Evolutionary conservation across 2,888 invertebrate genomes (phyloP), one percentile per base, ranked within the genome.

Genomic region (Anoplius nigerrimus): DNA sequence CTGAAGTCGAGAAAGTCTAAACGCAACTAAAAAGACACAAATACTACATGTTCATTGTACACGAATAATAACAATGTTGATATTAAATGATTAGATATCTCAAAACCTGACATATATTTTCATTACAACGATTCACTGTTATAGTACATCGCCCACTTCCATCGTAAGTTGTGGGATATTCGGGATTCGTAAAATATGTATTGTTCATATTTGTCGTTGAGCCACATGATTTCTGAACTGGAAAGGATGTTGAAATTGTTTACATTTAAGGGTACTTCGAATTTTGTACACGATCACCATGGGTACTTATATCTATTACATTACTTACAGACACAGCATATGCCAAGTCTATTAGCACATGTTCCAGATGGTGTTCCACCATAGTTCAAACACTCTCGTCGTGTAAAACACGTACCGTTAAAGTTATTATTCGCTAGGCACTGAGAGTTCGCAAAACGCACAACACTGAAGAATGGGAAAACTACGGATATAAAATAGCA

Each of bases 141-240:
- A 96, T 92, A 2, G 92, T 91, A 84, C 96, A 97, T 1, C 92
- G 90, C 56, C 91, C 91, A 0, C 94, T 94, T 0, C 94, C 94
- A 0, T 91, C 89, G 82, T 92, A 94, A 0, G 94, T 91, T 0
- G 91, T 90, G 0, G 96, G 96, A 89, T 94, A 96, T 1, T 92
- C 92, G 0, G 93, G 93, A 84, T 95, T 97, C 13, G 92, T 92
- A 87, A 96, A 97, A 85, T 96, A 96, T 0, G 96, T 96, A 82
- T 95, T 95, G 86, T 97, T 96, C 58, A 93, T 91, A 57, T 91
- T 91, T 0, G 94, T 93, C 0, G 92, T 91, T 0, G 90, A 89
- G 1, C 95, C 95, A 79, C 97, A 97, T 0, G 93, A 90, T 79
- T 92, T 91, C 79, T 93, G 92, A 84, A 94, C 96, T 96, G 84